Evolutionary conservation across 2,113 vertebrate genomes (phyloP), one percentile per base, ranked within the genome.

Genomic region (Ranitomeya variabilis): DNA sequence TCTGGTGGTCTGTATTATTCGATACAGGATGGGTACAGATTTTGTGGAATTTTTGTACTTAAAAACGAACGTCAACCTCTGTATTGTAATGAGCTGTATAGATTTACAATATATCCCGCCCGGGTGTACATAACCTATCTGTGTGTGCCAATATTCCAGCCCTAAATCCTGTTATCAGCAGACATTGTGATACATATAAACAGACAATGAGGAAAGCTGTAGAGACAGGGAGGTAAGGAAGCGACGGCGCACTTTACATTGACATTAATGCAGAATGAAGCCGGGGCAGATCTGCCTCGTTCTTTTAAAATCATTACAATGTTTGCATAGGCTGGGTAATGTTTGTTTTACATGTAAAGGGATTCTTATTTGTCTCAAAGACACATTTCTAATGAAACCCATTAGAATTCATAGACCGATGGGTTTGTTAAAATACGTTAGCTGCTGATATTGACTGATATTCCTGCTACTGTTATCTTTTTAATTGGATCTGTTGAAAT

Each of bases 401-500:
- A 84, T 87, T 90, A 89, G 73, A 23, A 89, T 87, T 91, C 87
- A 59, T 67, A 86, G 87, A 86, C 89, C 64, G 86, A 1, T 0
- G 84, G 57, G 90, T 23, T 60, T 89, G 76, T 14, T 91, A 87
- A 52, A 60, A 85, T 90, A 0, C 77, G 15, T 15, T 92, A 88
- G 85, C 60, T 80, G 15, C 73, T 86, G 71, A 91, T 90, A 4
- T 71, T 89, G 14, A 74, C n/a, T 55, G 80, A 83, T 83, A 69
- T 85, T 85, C 84, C 86, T 90, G 11, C 15, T 91, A 90, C 89
- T 91, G 90, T 90, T 92, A 86, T 90, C 81, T 90, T 90, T 90
- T 62, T 91, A 80, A 89, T 90, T 90, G 71, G 5, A 26, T 12
- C 85, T 89, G 64, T 10, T 88, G 14, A 82, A 91, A 89, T 89